Evolutionary conservation across 2,113 vertebrate species (phyloP).

Genomic region (Mugil cephalus): DNA sequence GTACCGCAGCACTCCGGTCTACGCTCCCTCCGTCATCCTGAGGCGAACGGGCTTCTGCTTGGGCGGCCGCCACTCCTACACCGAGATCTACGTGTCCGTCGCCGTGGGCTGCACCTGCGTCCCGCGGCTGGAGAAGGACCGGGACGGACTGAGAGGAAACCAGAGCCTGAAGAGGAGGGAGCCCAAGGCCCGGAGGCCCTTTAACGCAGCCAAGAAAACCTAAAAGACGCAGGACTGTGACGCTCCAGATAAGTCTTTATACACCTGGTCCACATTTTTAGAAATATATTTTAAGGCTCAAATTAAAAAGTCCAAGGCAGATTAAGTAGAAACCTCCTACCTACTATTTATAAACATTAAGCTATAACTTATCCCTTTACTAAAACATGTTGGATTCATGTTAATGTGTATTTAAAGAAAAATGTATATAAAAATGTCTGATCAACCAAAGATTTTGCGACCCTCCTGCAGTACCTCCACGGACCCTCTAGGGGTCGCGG

Average conservation of each 20-base stretch:
- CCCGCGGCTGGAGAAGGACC: constrained; percentile 78
- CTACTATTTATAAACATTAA: no score
- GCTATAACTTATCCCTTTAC: no score
- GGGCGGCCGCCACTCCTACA: constrained; percentile 89
- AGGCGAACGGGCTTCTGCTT: constrained; percentile 86
- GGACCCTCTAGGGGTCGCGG: no score
- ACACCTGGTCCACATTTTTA: neutral
- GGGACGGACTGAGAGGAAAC: constrained; percentile 74
- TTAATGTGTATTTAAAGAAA: no score
- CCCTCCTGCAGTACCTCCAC: no score
- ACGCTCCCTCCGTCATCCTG: constrained; percentile 90
- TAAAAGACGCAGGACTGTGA: neutral
- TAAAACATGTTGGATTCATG: no score
- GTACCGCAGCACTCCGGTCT: constrained; percentile 90
- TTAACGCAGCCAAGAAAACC: neutral
- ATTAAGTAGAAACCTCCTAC: no score
- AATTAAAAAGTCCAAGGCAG: no score
- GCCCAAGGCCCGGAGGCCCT: constrained; percentile 58
- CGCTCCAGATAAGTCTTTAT: neutral
- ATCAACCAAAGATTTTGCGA: no score
- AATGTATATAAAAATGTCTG: no score
- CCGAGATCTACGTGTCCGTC: constrained; percentile 90
- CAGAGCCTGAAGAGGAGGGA: constrained; percentile 83
- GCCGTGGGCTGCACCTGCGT: constrained; percentile 95
- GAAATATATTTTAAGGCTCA: no score